These are phyloP conservation scores for Mandrillus leucophaeus DNA, from an alignment of 2,113 vertebrate genomes.

Conservation along the genomic window DNA sequence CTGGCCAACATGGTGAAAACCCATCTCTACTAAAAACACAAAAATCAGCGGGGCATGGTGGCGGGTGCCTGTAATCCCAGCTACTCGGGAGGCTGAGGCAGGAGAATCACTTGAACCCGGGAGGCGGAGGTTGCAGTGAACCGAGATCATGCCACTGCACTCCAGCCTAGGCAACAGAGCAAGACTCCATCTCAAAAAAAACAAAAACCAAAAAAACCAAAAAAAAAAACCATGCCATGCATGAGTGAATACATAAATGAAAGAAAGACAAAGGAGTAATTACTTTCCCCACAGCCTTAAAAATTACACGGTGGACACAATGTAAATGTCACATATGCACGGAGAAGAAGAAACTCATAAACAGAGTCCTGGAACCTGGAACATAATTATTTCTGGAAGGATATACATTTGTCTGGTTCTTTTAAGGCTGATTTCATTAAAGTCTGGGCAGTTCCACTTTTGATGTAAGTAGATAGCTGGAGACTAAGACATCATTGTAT, in stretches of 20 bases:
- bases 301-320: neutral
- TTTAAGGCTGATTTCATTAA: neutral
- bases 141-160: too few relatives aligned
- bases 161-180: too few relatives aligned
- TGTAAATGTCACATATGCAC: neutral
- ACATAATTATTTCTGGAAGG: neutral
- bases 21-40: too few relatives aligned
- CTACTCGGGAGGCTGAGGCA: too few relatives aligned
- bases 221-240: neutral
- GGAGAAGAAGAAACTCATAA: neutral
- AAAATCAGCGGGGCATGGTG: too few relatives aligned
- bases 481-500: neutral
- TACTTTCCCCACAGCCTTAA: neutral
- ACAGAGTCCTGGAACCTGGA: neutral
- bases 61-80: too few relatives aligned
- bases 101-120: too few relatives aligned
- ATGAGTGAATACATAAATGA: neutral
- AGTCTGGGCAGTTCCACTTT: neutral
- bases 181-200: too few relatives aligned
- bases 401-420: neutral
- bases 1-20: too few relatives aligned
- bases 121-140: too few relatives aligned
- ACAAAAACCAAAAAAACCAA: too few relatives aligned
- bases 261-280: neutral
- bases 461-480: neutral